phyloP scores from a whole-genome alignment of 1,140 invertebrate species.

The Ruditapes philippinarum region DNA sequence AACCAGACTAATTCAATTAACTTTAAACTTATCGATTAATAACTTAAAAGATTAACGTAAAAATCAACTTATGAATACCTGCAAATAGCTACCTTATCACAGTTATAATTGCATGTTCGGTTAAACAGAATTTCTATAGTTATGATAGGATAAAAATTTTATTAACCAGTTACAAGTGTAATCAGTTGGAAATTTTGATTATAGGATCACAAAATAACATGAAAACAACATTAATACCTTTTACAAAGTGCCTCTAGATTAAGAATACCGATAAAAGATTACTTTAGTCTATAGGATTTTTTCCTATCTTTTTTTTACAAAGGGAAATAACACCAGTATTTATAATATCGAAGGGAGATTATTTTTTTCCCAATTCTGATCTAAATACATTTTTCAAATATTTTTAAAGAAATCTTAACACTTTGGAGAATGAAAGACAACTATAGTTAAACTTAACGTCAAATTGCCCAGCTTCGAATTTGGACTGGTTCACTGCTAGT shows the following conservation, averaged over 20 bases:
- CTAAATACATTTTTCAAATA: no score
- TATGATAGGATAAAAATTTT: conserved; percentile 21
- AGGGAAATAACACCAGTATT: neutral
- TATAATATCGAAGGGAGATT: no score
- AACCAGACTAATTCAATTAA: conserved; percentile 18
- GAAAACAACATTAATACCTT: conserved; percentile 20
- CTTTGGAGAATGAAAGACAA: no score
- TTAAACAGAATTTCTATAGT: neutral
- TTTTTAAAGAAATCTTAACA: no score
- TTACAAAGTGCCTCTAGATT: neutral
- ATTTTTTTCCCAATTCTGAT: no score
- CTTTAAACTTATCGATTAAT: neutral
- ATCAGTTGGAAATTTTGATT: conserved; percentile 14
- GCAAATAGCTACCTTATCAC: conserved; percentile 14
- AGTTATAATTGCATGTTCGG: neutral
- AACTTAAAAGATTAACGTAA: conserved; percentile 1
- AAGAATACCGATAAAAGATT: neutral
- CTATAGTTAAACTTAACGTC: no score
- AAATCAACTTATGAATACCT: neutral
- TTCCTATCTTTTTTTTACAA: no score
- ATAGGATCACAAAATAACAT: conserved; percentile 1
- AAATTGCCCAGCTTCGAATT: no score
- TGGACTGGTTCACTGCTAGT: no score
- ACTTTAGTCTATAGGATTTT: no score
- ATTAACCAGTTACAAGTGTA: neutral